phyloP scores from a whole-genome alignment of 2,113 vertebrate species.

The Verasper variegatus region DNA sequence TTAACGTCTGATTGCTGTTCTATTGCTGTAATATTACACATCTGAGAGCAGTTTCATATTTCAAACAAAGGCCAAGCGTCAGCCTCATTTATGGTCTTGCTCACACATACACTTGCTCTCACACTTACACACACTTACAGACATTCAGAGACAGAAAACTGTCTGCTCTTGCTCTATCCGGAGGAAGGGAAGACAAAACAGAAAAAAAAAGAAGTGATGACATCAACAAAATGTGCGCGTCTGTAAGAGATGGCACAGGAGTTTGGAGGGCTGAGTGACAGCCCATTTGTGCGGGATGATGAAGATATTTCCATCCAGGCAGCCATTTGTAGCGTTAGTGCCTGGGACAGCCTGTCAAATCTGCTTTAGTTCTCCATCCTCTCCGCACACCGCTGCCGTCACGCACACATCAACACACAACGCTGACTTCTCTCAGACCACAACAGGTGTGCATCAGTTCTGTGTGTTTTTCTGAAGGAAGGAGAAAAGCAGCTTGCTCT shows the following conservation, averaged over 20 bases:
- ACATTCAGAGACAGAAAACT: background rate
- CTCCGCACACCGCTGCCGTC: constrained; percentile 51
- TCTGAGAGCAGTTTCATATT: constrained; percentile 77
- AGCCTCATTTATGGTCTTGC: constrained; percentile 59
- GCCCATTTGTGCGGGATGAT: constrained; percentile 74
- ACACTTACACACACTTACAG: constrained; percentile 9
- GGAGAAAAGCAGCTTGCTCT: constrained; percentile 8
- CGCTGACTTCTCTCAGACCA: constrained; percentile 41
- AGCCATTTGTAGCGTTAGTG: constrained; percentile 74
- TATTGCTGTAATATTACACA: constrained; percentile 77
- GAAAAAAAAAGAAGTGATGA: constrained; percentile 32
- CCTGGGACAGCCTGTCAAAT: constrained; percentile 79
- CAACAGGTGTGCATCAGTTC: constrained; percentile 53
- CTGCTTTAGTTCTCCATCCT: constrained; percentile 69
- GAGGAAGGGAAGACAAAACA: constrained; percentile 8
- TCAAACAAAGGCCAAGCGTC: constrained; percentile 76
- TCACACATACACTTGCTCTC: constrained; percentile 11
- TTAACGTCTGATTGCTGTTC: constrained; percentile 78
- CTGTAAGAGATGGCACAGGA: constrained; percentile 18
- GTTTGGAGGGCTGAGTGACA: constrained; percentile 64
- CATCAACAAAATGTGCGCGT: constrained; percentile 14
- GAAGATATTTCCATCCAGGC: constrained; percentile 77
- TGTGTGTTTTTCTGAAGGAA: constrained; percentile 44
- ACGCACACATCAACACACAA: constrained; percentile 30
- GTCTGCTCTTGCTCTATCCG: constrained; percentile 7